phyloP scores from a whole-genome alignment of 2,797 vertebrate species.

The Helicolenus hilgendorfi region DNA sequence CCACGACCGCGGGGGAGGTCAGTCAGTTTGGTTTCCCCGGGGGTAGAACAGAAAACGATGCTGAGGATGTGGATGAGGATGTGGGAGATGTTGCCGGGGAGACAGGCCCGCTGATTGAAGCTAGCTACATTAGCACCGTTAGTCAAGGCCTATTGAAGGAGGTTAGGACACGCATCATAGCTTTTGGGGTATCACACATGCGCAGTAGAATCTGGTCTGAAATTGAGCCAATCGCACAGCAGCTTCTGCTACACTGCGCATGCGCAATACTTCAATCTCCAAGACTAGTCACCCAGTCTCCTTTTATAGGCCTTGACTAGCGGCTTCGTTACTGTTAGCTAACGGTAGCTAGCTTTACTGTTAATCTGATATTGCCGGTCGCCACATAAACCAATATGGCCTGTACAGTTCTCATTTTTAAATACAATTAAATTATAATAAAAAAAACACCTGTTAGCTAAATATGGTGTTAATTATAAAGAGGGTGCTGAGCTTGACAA shows the following conservation, averaged over 20 bases:
- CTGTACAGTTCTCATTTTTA: not conserved
- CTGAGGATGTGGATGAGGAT: slow-evolving; percentile 35
- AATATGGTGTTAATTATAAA: not conserved
- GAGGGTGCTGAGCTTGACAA: slow-evolving; percentile 17
- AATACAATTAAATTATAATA: not conserved
- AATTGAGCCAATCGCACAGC: accelerated
- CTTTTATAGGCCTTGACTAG: no score
- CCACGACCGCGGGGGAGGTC: slow-evolving; percentile 93
- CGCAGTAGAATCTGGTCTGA: no score
- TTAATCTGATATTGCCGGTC: not conserved
- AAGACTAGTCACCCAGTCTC: no score
- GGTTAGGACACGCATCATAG: accelerated
- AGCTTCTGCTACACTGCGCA: no score
- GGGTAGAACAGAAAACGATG: not conserved
- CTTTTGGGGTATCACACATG: no score
- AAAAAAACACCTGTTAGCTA: not conserved
- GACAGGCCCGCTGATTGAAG: slow-evolving; percentile 64
- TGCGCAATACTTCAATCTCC: no score
- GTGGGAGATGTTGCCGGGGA: slow-evolving; percentile 55
- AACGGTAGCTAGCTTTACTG: slow-evolving; percentile 17
- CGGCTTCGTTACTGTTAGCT: not conserved
- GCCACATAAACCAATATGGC: not conserved
- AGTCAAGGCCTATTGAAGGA: no score
- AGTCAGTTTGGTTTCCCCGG: slow-evolving; percentile 86
- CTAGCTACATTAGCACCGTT: slow-evolving; percentile 73